phyloP scores from a whole-genome alignment of 1,140 invertebrate species.

The Streblospio benedicti region DNA sequence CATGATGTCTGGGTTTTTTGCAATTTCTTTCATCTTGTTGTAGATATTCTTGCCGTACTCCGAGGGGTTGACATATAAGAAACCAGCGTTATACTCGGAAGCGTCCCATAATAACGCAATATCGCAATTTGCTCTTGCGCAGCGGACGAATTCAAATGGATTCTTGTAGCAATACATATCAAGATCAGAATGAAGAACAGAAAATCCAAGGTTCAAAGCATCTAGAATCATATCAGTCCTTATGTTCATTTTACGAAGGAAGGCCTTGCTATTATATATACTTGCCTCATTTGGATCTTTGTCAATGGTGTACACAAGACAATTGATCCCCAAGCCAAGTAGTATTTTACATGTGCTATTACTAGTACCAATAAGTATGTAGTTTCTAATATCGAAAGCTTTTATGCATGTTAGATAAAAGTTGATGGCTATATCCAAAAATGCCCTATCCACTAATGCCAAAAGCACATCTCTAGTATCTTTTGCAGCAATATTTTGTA shows the following conservation, averaged over 20 bases:
- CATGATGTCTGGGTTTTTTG: neutral
- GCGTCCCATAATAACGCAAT: conserved; percentile 13
- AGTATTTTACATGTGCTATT: conserved; percentile 2
- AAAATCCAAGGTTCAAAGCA: conserved; percentile 15
- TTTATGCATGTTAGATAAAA: conserved; percentile 10
- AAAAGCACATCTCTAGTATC: conserved; percentile 13
- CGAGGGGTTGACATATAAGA: conserved; percentile 7
- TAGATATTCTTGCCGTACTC: neutral
- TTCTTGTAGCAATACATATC: conserved; percentile 14
- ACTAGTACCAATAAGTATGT: conserved; percentile 8
- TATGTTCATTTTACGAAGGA: conserved; percentile 18
- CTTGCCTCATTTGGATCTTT: conserved; percentile 4
- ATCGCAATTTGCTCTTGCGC: neutral
- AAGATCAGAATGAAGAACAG: conserved; percentile 15
- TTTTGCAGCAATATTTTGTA: too few species aligned
- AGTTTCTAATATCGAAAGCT: conserved; percentile 6
- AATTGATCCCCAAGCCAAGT: neutral
- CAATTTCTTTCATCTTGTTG: conserved; percentile 3
- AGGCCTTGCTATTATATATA: conserved; percentile 7
- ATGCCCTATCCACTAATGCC: conserved; percentile 11
- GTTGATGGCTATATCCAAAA: conserved; percentile 16
- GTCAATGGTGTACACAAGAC: conserved; percentile 6
- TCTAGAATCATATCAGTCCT: conserved; percentile 18
- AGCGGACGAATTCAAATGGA: conserved; percentile 9
- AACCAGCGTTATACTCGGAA: conserved; percentile 14